Evolutionary conservation across 2,113 vertebrate species (phyloP).

Genomic region (Ailurus styani): DNA sequence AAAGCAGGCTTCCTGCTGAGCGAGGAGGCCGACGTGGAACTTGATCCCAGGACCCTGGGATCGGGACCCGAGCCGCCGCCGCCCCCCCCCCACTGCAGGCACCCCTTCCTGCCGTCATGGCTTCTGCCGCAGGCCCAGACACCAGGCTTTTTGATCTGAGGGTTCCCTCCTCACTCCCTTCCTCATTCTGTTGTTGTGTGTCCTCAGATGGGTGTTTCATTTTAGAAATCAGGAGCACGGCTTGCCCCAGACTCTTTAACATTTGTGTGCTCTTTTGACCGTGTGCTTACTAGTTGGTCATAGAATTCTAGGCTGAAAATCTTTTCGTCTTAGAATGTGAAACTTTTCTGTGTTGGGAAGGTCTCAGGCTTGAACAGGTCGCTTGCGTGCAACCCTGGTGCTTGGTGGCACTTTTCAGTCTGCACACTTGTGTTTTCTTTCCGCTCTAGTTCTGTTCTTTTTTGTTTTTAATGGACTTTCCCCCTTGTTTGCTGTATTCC

Average conservation of each 20-base stretch:
- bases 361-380: background rate
- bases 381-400: fast-evolving
- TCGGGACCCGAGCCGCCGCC: background rate
- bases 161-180: background rate
- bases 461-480: background rate
- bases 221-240: background rate
- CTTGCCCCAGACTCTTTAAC: too few species aligned
- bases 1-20: too few species aligned
- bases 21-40: too few species aligned
- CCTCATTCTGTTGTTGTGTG: background rate
- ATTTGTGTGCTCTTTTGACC: background rate
- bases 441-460: background rate
- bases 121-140: background rate
- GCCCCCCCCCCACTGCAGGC: too few species aligned
- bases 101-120: background rate
- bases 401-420: fast-evolving
- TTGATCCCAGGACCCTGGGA: background rate
- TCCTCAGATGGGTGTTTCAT: background rate
- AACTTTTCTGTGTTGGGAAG: background rate
- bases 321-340: background rate
- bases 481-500: background rate
- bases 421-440: background rate
- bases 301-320: background rate
- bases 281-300: background rate
- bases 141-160: too few species aligned